Evolutionary conservation across 2,113 vertebrate species (phyloP).

Genomic region (Stigmatopora argus): DNA sequence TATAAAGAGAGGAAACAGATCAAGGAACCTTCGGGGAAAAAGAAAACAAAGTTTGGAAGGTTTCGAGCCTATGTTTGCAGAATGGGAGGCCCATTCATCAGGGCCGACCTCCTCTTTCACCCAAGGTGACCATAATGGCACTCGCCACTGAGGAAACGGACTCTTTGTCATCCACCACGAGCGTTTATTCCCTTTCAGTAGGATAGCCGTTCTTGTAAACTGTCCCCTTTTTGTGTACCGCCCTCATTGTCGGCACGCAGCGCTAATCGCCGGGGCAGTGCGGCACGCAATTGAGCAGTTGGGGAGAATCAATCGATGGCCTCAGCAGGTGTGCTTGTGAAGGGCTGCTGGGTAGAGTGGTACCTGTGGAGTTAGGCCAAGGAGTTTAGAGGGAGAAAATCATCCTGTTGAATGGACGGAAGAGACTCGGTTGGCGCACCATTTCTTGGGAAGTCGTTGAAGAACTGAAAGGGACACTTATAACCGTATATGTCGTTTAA

Average conservation of each 20-base stretch:
- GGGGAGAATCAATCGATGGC: slow-evolving; percentile 45
- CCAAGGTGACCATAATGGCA: slow-evolving; percentile 46
- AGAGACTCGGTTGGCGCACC: slow-evolving; percentile 19
- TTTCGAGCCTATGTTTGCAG: slow-evolving; percentile 43
- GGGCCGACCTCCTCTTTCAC: slow-evolving; percentile 39
- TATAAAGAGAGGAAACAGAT: slow-evolving; percentile 13
- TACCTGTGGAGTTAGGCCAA: slow-evolving; percentile 35
- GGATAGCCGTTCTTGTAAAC: slow-evolving; percentile 22
- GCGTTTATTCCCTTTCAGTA: slow-evolving; percentile 32
- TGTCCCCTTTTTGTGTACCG: slow-evolving; percentile 23
- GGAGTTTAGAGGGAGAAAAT: slow-evolving; percentile 15
- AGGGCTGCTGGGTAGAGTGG: slow-evolving; percentile 37
- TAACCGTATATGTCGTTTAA: slow-evolving; percentile 5
- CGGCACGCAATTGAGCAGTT: slow-evolving; percentile 43
- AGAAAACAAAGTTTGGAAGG: slow-evolving; percentile 34
- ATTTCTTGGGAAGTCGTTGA: slow-evolving; percentile 12
- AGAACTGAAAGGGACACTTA: background rate
- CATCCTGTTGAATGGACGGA: slow-evolving; percentile 22
- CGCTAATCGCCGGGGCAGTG: slow-evolving; percentile 29
- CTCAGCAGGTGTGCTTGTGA: slow-evolving; percentile 50
- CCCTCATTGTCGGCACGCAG: slow-evolving; percentile 5
- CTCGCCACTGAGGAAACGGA: slow-evolving; percentile 4
- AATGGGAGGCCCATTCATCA: slow-evolving; percentile 55
- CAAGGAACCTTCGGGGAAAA: slow-evolving; percentile 11
- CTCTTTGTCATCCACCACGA: slow-evolving; percentile 2